Base-by-base conservation (phyloP, 1,140 invertebrate species). In the Oreohelix idahoensis region DNA sequence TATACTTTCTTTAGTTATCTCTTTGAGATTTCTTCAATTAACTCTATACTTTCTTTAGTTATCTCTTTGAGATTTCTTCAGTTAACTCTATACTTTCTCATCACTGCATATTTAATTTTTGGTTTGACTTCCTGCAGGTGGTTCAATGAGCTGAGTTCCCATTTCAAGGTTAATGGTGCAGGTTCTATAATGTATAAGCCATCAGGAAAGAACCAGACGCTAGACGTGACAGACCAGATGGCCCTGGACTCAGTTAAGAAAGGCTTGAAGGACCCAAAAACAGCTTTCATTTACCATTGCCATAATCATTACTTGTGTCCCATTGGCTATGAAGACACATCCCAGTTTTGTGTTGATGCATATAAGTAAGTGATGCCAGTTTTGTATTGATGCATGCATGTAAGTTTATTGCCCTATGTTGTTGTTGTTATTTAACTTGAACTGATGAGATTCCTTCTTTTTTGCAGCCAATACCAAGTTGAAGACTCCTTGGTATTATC, bases 241-340 rank as follows among this genome's bases (percentile, higher is more conserved):
- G 91, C 91, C n/a, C 84, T 90, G 32, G 71, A 49, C 5, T 77
- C 78, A 10, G 79, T 92, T 58, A 90, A 89, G 81, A 87, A 86
- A 42, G 90, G 89, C 0, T 85, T 92, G 4, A 81, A 86, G 71
- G 89, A 89, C 66, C 83, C 85, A 2, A 86, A 87, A n/a, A 89
- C 83, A 1, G 76, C 88, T 26, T 92, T 87, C 66, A 90, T 92
- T 38, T 92, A 92, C 84, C 91, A 92, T 84, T 92, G 91, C 83
- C 88, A 90, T 39, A 92, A 92, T 71, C 91, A 92, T 84, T 92
- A 91, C 83, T 91, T 91, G 81, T 91, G 89, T 86, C 91, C 91
- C 15, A 89, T 92, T 42, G 91, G 91, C 26, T 92, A 86, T 85
- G 91, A 92, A 77, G 89, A 91, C 74, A 84, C 86, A 15, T 89